Base-by-base conservation (phyloP, 2,888 invertebrate genomes). In the Baccha elongata region DNA sequence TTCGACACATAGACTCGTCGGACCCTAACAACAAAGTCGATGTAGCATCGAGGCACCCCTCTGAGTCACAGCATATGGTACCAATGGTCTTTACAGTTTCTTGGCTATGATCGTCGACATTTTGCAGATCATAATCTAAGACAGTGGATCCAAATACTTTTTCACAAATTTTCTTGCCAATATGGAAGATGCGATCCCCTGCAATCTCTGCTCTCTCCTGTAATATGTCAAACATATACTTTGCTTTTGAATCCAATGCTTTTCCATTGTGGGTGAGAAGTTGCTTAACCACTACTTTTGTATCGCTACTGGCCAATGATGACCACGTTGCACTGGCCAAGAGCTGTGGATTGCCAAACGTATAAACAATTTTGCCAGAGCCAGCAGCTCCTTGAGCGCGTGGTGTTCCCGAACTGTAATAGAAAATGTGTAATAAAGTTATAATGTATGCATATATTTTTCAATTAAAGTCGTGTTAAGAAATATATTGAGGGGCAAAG, bases 51-150 rank as follows among this genome's bases (percentile, higher is more conserved):
- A 96, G 91, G 78, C 94, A 93, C 0, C 94, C 91, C 85, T 94
- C 93, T 0, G 94, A 93, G 86, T 96, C 96, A 86, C 95, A 95
- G 85, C 94, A 93, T 84, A 97, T 93, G 55, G 95, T 93, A 11
- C 98, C 98, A 65, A 93, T 93, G 7, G 89, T 88, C 84, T 89
- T 89, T 1, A 90, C 86, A n/a, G 85, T 74, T 62, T 88, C 87
- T 75, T 89, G 87, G 21, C 88, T 87, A 37, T 88, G 86, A 3
- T 87, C 86, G 72, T 90, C 89, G 76, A 88, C 88, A 53, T 89
- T 88, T 68, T 87, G 87, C 79, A 90, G 86, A 68, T 89, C 88
- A 85, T 88, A 89, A 40, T 89, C 89, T 11, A 86, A 78, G 3
- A 86, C 87, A 13, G 87, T 86, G 13, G 84, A 60, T 1, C 88